Percentiles rank a stretch among this genome's conserved stretches.
phyloP scores from a whole-genome alignment of 2,888 invertebrate genomes.

The Rhingia rostrata region DNA sequence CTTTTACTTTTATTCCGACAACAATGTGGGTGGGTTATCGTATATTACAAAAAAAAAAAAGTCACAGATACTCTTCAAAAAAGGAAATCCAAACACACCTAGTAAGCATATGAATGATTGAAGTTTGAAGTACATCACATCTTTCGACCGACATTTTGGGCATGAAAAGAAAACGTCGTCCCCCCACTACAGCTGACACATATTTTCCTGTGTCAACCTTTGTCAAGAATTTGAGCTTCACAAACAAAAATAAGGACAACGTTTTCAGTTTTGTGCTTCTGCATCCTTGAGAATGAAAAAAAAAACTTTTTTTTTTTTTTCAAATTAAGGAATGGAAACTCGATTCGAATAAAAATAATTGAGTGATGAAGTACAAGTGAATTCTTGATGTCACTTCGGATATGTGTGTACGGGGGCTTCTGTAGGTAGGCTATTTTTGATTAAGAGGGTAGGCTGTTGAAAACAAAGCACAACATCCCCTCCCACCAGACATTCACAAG shows the following conservation, averaged over 20 bases:
- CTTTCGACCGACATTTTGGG: background rate
- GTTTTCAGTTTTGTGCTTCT: background rate
- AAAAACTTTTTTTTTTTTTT: background rate
- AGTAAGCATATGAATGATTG: constrained; percentile 28
- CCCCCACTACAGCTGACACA: background rate
- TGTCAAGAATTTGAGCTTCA: constrained; percentile 7
- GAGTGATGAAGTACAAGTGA: constrained; percentile 59
- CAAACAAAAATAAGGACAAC: constrained; percentile 10
- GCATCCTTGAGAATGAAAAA: background rate
- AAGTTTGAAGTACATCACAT: constrained; percentile 13
- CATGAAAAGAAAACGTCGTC: background rate
- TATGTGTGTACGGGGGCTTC: constrained; percentile 11
- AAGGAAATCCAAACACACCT: constrained; percentile 4
- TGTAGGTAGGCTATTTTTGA: constrained; percentile 1
- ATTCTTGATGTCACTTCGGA: constrained; percentile 47
- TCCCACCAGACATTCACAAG: background rate
- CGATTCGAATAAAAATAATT: constrained; percentile 35
- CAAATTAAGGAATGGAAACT: constrained; percentile 11
- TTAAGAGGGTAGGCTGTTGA: background rate
- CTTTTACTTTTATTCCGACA: constrained; percentile 45
- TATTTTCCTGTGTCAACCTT: constrained; percentile 11
- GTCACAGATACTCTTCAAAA: background rate
- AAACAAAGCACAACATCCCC: background rate
- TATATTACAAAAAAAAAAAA: background rate
- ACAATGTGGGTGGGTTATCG: background rate